Base-by-base conservation (phyloP, 2,113 vertebrate genomes). In the Scomber japonicus region DNA sequence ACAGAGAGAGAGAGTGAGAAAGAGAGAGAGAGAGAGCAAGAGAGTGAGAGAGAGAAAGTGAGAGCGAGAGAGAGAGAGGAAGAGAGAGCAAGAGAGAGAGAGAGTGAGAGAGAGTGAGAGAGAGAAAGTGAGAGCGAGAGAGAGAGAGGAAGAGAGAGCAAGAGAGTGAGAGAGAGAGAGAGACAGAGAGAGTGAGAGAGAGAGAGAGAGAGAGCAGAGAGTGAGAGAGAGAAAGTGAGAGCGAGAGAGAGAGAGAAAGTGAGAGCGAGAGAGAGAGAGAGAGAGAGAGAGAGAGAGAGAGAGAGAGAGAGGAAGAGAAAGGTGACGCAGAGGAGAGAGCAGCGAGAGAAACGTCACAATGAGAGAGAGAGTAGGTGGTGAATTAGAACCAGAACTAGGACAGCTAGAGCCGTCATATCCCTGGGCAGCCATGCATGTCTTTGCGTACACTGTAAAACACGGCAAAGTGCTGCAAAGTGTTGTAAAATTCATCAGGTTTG, bases 401-500 rank as follows among this genome's bases (percentile, higher is more conserved):
- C 80, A 78, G 65, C 27, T 21, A 19, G 69, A 69, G 66, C 48
- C 5, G 11, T 57, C 67, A 2, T 31, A 27, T 88, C 83, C 75
- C 63, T 27, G 63, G 16, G 60, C 71, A 76, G 80, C 73, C 84
- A 73, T 49, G 85, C 79, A 15, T 74, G 75, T 86, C 68, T 16
- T 40, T 78, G 80, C 67, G 78, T n/a, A 40, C 9, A 57, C 78
- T 90, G 90, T 90, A 77, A 81, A 89, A 90, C 83, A 90, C 75
- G 12, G 85, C 24, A 60, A 77, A 79, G 83, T 49, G 73, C 81
- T 60, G 76, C 46, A 0, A 86, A 71, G 84, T 90, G 76, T 78
- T 91, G 88, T 85, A 92, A 90, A 90, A 91, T 89, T 91, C 75
- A 90, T 91, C 70, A 73, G 77, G 82, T 87, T 85, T 90, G 71